phyloP scores from a whole-genome alignment of 1,140 invertebrate genomes.

The Temnothorax longispinosus region DNA sequence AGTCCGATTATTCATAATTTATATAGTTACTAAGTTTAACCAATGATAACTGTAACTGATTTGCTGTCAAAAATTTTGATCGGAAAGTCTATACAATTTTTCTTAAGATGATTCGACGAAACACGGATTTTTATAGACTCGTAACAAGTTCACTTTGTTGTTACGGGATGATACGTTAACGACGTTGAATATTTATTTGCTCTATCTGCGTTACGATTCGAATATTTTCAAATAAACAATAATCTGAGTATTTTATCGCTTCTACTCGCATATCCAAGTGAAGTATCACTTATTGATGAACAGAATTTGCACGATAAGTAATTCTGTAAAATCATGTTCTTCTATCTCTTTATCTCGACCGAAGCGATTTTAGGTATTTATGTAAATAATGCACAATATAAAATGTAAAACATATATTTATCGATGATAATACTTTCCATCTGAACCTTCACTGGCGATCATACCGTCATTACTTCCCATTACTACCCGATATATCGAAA shows the following conservation, averaged over 20 bases:
- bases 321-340: slow-evolving; percentile 4
- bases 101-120: not conserved
- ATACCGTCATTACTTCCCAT: not conserved
- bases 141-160: not conserved
- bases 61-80: not conserved
- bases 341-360: not conserved
- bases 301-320: slow-evolving; percentile 17
- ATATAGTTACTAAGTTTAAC: not conserved
- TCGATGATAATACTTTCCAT: not conserved
- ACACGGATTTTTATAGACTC: not conserved
- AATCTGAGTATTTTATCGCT: slow-evolving; percentile 1
- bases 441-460: no score
- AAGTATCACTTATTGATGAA: slow-evolving; percentile 5
- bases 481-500: not conserved
- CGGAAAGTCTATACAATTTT: not conserved
- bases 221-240: not conserved
- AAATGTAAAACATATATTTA: slow-evolving; percentile 13
- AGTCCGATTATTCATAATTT: not conserved
- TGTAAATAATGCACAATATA: not conserved
- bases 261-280: not conserved
- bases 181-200: slow-evolving; percentile 13
- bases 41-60: not conserved
- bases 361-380: not conserved
- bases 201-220: not conserved
- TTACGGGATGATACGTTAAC: not conserved